Conservation (phyloP, 30 jellyfish, hydroid and myxozoan species). For the Aurelia coerulea region DNA sequence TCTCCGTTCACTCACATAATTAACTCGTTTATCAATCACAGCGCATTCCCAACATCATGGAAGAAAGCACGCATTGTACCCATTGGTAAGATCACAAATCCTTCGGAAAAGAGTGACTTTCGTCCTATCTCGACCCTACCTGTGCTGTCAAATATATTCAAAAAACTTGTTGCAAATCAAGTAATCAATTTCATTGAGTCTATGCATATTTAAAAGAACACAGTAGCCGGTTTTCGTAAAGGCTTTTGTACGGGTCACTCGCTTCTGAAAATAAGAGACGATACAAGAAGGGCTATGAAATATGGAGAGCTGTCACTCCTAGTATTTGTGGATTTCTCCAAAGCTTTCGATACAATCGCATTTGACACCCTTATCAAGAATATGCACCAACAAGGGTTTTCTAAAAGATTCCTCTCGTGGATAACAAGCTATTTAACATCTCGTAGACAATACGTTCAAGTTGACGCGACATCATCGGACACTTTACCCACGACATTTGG, state of each 20-base stretch:
- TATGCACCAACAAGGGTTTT: constrained; percentile 47
- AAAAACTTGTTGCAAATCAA: neutral
- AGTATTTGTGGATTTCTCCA: constrained; percentile 4
- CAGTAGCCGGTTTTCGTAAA: no score
- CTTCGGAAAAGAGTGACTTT: neutral
- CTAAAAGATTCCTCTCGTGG: constrained; percentile 42
- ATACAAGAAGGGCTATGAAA: neutral
- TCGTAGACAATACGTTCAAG: constrained; percentile 29
- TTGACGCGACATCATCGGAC: constrained; percentile 32
- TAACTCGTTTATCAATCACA: neutral
- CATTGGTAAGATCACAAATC: neutral
- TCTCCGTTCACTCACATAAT: constrained; percentile 3
- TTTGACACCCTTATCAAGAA: constrained; percentile 25
- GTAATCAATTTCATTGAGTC: neutral
- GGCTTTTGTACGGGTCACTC: neutral
- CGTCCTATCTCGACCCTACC: constrained; percentile 6
- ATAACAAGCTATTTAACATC: constrained; percentile 46
- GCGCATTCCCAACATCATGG: neutral
- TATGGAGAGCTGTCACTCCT: constrained; percentile 1
- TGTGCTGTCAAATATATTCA: neutral
- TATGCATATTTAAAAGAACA: no score
- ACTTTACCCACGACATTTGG: constrained; percentile 21
- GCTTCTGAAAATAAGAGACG: constrained; percentile 1
- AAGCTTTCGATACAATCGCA: constrained; percentile 50
- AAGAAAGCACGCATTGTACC: neutral